Evolutionary conservation across 2,888 invertebrate genomes (phyloP).

Genomic region (Noctua comes): DNA sequence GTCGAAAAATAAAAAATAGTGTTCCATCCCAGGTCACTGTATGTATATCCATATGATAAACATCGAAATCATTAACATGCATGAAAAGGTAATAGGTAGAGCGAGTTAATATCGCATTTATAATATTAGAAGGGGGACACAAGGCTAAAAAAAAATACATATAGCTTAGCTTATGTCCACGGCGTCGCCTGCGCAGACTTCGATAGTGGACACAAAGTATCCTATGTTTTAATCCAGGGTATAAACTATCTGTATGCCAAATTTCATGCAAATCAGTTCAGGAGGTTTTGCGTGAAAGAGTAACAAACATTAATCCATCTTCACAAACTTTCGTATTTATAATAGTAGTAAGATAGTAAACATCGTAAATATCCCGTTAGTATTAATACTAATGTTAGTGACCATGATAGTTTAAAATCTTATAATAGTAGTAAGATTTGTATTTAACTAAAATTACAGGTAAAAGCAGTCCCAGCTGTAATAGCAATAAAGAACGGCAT

Average conservation of each 20-base stretch:
- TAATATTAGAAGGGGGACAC: neutral
- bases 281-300: neutral
- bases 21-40: neutral
- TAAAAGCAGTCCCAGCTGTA: slow-evolving; percentile 95
- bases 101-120: neutral
- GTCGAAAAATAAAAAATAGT: neutral
- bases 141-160: too few relatives aligned
- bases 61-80: neutral
- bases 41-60: neutral
- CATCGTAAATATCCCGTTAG: too few relatives aligned
- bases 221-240: neutral
- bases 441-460: slow-evolving; percentile 78
- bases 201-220: neutral
- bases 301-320: neutral
- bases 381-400: too few relatives aligned
- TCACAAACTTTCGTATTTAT: neutral
- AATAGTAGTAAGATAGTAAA: neutral
- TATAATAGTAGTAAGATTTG: neutral
- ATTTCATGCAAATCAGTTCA: neutral
- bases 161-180: neutral
- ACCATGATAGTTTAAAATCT: too few relatives aligned
- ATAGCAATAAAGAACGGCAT: slow-evolving; percentile 95
- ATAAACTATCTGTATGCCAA: neutral
- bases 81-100: neutral
- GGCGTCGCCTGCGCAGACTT: neutral